A percentile compares a stretch with the other conserved stretches of the same genome.
Evolutionary conservation across 2,113 vertebrate genomes (phyloP).

Genomic region (Irena cyanogastra): DNA sequence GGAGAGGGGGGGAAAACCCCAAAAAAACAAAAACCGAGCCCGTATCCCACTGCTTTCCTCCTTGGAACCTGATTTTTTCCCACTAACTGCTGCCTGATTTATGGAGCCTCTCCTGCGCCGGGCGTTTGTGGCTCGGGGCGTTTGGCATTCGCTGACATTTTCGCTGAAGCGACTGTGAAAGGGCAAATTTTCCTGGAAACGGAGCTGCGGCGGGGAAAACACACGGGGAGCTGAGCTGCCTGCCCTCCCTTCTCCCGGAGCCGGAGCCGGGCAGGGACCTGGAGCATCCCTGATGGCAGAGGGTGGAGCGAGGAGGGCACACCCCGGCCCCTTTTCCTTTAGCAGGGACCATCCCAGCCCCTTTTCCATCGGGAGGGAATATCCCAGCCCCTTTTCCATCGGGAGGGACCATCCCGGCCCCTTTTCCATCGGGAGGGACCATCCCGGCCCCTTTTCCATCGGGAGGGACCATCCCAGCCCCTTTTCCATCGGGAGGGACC

Average conservation of each 20-base stretch:
- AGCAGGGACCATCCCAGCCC: too few species aligned
- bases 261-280: background rate
- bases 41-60: constrained; percentile 58
- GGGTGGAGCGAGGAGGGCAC: background rate
- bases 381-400: too few species aligned
- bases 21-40: background rate
- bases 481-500: too few species aligned
- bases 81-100: constrained; percentile 82
- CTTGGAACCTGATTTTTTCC: constrained; percentile 79
- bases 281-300: accelerated
- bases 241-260: background rate
- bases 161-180: constrained; percentile 54
- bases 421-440: too few species aligned
- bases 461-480: too few species aligned
- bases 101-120: constrained; percentile 73
- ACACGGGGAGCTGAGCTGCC: accelerated
- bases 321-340: background rate
- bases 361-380: too few species aligned
- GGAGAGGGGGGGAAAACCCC: background rate
- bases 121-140: constrained; percentile 73
- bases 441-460: too few species aligned
- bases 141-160: constrained; percentile 72
- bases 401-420: too few species aligned
- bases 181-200: constrained; percentile 51
- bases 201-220: background rate